These are phyloP conservation scores for Pitta sordida DNA, from an alignment of 2,113 vertebrate species.

Conservation along the genomic window DNA sequence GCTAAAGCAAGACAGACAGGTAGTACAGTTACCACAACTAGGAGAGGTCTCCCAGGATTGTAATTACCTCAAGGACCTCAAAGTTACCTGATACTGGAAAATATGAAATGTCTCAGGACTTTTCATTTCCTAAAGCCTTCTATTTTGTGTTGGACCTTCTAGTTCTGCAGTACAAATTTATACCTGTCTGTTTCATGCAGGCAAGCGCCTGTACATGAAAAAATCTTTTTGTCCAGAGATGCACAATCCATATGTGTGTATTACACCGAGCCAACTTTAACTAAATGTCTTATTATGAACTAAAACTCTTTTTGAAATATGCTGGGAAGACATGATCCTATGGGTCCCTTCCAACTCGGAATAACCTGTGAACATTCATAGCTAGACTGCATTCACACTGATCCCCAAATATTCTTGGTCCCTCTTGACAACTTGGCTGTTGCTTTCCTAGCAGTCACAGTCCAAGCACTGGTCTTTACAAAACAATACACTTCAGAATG, in stretches of 20 bases:
- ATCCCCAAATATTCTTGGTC: not conserved
- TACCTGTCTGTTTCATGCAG: not conserved
- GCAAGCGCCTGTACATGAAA: not conserved
- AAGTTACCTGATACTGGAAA: not conserved
- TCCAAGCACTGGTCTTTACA: not conserved
- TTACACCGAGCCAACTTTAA: not conserved
- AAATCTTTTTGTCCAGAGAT: not conserved
- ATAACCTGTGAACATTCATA: too few species aligned
- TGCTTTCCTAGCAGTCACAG: not conserved
- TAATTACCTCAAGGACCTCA: not conserved
- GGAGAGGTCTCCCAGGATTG: not conserved
- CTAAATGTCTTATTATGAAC: not conserved
- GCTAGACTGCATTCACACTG: not conserved
- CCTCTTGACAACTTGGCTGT: not conserved
- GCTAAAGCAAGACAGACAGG: not conserved
- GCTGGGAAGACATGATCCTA: not conserved
- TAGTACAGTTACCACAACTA: not conserved
- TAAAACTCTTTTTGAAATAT: not conserved
- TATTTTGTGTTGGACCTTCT: not conserved
- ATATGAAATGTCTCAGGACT: not conserved
- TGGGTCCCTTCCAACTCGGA: too few species aligned
- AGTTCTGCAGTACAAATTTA: not conserved
- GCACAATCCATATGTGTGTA: not conserved
- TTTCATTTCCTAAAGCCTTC: not conserved
- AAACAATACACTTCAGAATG: not conserved